Evolutionary conservation across 2,888 invertebrate species (phyloP), one percentile per base, ranked within the genome.

Genomic region (Andrena minutula): DNA sequence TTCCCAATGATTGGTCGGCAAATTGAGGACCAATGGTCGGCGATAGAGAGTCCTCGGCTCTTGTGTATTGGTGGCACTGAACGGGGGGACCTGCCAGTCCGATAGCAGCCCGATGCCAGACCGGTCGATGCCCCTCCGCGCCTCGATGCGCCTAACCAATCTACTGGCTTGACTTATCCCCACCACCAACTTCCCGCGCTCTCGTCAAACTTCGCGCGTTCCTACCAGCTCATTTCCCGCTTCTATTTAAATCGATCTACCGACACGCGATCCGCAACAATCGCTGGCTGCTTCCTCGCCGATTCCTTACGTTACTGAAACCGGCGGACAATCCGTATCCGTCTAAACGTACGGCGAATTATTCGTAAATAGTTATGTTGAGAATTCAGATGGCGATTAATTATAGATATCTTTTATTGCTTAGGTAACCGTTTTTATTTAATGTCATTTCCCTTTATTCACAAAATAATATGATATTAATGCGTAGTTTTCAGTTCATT

Each of bases 1-100:
- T 96, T 97, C 96, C 95, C 97, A 95, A 97, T 97, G 97, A 97
- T 97, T 97, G 97, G 97, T 96, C 96, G 96, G 96, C 96, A 96
- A 96, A 96, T 95, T 96, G 95, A 96, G 96, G 96, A 96, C 96
- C 96, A 97, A 97, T 97, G 97, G 96, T 95, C 96, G 96, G 96
- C 89, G 96, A 96, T 95, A 94, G 94, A 94, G 92, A 94, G 94
- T 94, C 95, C 95, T 95, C 95, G 95, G 95, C 94, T 95, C 95
- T 95, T 95, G 95, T 95, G 96, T 96, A 96, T 96, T 96, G 96
- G 96, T 96, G 96, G 96, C 95, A 95, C 95, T 95, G 95, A 91
- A 92, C 90, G 90, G 90, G 89, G 91, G 91, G 89, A 92, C 90
- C 93, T 93, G 93, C 93, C 93, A 93, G 91, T 92, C 89, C 91